A percentile compares a stretch with the other conserved stretches of the same genome.
phyloP scores from a whole-genome alignment of 1,140 invertebrate genomes.

The Marisa cornuarietis region DNA sequence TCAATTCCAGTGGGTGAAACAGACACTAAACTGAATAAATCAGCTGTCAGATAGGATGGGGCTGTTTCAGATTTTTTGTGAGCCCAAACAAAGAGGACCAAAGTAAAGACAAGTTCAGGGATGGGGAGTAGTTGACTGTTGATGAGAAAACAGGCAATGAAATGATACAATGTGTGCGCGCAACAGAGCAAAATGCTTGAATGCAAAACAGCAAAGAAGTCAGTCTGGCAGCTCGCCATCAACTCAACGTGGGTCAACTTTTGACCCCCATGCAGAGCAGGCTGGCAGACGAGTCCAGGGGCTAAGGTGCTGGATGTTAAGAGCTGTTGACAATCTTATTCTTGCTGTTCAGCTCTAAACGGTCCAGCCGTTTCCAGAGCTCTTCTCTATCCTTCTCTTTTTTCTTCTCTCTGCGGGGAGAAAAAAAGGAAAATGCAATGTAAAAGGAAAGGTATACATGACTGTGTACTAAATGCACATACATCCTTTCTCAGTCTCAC shows the following conservation, averaged over 20 bases:
- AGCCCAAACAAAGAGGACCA: no score
- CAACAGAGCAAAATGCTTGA: no score
- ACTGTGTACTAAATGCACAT: neutral
- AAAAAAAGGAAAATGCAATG: slow-evolving; percentile 11
- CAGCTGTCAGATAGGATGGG: no score
- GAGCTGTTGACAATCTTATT: slow-evolving; percentile 44
- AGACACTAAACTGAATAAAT: no score
- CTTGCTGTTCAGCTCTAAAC: slow-evolving; percentile 58
- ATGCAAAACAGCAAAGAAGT: no score
- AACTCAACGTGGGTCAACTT: no score
- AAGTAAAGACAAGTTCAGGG: no score
- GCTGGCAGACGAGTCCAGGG: neutral
- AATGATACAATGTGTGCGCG: neutral
- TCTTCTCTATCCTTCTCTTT: slow-evolving; percentile 66
- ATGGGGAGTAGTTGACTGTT: neutral
- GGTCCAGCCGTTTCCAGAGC: slow-evolving; percentile 65
- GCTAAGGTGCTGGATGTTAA: slow-evolving; percentile 15
- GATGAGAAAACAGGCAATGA: slow-evolving; percentile 1
- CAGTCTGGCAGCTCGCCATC: no score
- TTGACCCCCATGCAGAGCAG: neutral
- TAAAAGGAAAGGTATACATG: neutral
- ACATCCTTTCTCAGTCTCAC: neutral
- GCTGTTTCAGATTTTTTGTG: no score
- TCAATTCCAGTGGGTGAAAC: no score
- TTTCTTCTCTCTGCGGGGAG: slow-evolving; percentile 63